Evolutionary conservation across 2,113 vertebrate genomes (phyloP).

Genomic region (Cyphomyrus plagiostoma): DNA sequence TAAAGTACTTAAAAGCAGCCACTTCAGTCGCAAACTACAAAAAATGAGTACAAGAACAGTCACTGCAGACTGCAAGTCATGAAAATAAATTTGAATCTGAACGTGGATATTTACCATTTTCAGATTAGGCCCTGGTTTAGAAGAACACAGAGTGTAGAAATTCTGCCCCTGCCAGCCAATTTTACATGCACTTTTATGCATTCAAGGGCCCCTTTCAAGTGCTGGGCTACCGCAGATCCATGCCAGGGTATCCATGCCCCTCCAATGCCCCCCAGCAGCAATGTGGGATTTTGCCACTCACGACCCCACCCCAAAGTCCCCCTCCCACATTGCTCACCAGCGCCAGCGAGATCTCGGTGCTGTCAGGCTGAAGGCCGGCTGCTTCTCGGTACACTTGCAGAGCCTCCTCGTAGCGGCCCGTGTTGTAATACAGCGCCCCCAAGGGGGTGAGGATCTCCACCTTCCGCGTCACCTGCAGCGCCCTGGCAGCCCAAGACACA

Average conservation of each 20-base stretch:
- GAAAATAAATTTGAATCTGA: neutral
- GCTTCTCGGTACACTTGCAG: conserved; percentile 83
- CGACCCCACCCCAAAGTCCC: neutral
- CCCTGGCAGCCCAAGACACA: conserved; percentile 54
- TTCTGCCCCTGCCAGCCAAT: neutral
- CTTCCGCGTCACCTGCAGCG: conserved; percentile 74
- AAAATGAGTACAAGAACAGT: neutral
- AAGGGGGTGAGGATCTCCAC: conserved; percentile 81
- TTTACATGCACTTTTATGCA: neutral
- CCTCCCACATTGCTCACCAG: conserved; percentile 65
- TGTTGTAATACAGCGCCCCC: conserved; percentile 95
- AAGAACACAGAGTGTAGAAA: neutral
- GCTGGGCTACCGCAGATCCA: neutral
- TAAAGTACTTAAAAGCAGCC: neutral
- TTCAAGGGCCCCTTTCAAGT: neutral
- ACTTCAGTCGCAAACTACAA: neutral
- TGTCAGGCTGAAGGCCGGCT: conserved; percentile 66
- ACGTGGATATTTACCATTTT: neutral
- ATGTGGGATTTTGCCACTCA: neutral
- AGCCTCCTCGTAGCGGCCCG: conserved; percentile 77
- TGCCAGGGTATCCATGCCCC: neutral
- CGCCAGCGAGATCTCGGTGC: conserved; percentile 76
- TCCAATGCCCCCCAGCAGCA: neutral
- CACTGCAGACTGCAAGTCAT: neutral
- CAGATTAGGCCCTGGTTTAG: neutral